Evolutionary conservation across 2,888 invertebrate species (phyloP).

Genomic region (Caenorhabditis sp.): DNA sequence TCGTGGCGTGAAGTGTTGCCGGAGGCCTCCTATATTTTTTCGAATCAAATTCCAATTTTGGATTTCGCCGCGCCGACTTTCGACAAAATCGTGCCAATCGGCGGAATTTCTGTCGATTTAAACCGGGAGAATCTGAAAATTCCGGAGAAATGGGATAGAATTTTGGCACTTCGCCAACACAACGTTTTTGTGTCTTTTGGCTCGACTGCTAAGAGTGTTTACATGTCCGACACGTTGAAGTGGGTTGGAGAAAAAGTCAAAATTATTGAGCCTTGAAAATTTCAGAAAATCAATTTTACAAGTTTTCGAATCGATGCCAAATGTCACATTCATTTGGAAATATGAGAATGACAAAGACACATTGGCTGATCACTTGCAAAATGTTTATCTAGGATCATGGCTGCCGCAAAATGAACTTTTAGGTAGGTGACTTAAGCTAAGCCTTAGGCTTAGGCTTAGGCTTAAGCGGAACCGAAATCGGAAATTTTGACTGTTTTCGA

Average conservation of each 20-base stretch:
- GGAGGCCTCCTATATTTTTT: neutral
- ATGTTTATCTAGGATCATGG: conserved; percentile 51
- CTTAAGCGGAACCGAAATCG: too few species aligned
- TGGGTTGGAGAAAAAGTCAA: too few species aligned
- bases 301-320: conserved; percentile 31
- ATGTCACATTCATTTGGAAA: conserved; percentile 51
- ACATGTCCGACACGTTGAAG: conserved; percentile 26
- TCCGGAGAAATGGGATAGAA: neutral
- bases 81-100: conserved; percentile 20
- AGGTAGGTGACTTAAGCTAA: too few species aligned
- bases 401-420: conserved; percentile 53
- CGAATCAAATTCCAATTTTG: conserved; percentile 19
- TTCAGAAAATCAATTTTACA: conserved; percentile 31
- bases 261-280: neutral
- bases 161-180: conserved; percentile 12
- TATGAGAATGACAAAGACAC: conserved; percentile 41
- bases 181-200: conserved; percentile 28
- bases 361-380: conserved; percentile 25
- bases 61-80: conserved; percentile 26
- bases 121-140: neutral
- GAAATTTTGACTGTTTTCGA: too few species aligned
- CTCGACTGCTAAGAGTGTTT: conserved; percentile 13
- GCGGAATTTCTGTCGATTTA: neutral
- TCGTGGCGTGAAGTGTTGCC: conserved; percentile 2
- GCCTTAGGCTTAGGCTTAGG: too few species aligned